Evolutionary conservation across 92 coral and sea anemone genomes (phyloP).

Genomic region (Ricordea florida): DNA sequence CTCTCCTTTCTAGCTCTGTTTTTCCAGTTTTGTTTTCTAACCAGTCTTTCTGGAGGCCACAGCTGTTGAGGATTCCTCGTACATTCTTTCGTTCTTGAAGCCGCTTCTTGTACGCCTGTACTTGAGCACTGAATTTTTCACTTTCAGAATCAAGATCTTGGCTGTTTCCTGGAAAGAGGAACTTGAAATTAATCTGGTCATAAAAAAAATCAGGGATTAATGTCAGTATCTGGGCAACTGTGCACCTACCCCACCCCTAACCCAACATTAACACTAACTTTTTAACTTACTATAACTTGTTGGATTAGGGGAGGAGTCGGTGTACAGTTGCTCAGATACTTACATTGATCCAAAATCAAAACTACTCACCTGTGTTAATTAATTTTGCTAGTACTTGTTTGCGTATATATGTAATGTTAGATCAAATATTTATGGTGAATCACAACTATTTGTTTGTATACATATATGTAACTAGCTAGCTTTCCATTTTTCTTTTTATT

Average conservation of each 20-base stretch:
- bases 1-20: constrained; percentile 84
- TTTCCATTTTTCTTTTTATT: no score
- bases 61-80: constrained; percentile 49
- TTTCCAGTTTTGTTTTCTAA: constrained; percentile 64
- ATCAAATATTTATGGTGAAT: no score
- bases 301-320: no score
- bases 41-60: constrained; percentile 81
- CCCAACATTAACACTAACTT: no score
- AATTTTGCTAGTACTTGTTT: no score
- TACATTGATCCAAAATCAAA: background rate
- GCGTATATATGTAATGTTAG: no score
- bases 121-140: constrained; percentile 15
- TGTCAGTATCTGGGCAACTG: background rate
- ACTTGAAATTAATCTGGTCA: background rate
- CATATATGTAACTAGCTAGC: no score
- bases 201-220: background rate
- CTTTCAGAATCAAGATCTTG: background rate
- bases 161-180: background rate
- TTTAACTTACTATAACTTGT: no score
- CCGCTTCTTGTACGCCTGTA: constrained; percentile 70
- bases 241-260: no score
- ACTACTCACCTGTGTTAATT: no score
- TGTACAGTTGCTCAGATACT: no score
- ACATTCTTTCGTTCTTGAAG: constrained; percentile 76
- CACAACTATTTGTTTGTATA: no score